Evolutionary conservation across 2,888 invertebrate species (phyloP), one percentile per base, ranked within the genome.

Genomic region (Limnephilus auricula): DNA sequence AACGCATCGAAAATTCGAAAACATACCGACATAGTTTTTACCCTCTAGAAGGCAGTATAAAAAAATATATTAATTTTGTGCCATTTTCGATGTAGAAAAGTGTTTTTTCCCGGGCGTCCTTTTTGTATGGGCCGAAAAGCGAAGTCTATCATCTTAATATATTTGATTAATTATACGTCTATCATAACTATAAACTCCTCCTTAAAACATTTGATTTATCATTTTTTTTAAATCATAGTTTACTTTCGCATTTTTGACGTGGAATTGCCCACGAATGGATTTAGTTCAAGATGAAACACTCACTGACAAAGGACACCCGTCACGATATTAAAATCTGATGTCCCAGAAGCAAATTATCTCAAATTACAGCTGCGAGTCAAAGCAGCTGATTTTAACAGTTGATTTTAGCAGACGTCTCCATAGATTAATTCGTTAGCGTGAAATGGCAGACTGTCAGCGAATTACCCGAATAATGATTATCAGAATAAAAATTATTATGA

Each of bases 291-390:
- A 82, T 37, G 82, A 82, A 82, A 82, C 25, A 82, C 34, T 34
- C 82, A 34, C 32, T 25, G 65, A 86, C 65, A 86, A 86, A 86
- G 65, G 86, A 86, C 86, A 86, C 32, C 86, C 86, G 86, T 86
- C 65, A 32, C 50, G 65, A 32, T 10, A 31, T 65, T 86, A 86
- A 50, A 86, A 86, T 50, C 86, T 86, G 86, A 86, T 65, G 34
- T 86, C 30, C 32, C 32, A 30, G 18, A 32, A 65, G 86, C 65
- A 50, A 86, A 50, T 65, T 86, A 65, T 65, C 50, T 86, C 18
- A 32, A 86, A 65, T 86, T 31, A 30, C 65, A 65, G 65, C 65
- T 65, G 9, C 45, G 31, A 30, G 84, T 85, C 84, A 85, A 85
- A 85, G 37, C 40, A 86, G n/a, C 34, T 25, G 30, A 65, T 86